Conservation (phyloP, 1,140 invertebrate species). For the Ostrea denselamellosa region DNA sequence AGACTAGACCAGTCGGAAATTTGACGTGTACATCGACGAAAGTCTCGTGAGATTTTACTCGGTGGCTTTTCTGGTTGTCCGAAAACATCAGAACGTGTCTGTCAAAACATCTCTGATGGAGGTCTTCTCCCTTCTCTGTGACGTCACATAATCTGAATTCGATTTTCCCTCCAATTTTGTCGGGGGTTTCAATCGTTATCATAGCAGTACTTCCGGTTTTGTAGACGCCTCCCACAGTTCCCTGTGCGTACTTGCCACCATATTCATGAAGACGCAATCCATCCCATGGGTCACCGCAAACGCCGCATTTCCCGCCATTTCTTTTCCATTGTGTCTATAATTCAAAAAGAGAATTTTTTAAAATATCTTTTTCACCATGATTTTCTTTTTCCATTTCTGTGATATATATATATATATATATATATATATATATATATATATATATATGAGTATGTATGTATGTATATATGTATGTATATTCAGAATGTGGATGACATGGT, state of each 20-base stretch:
- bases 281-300: conserved; percentile 46
- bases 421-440: too few relatives aligned
- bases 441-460: too few relatives aligned
- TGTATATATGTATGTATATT: too few relatives aligned
- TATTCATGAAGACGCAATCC: conserved; percentile 27
- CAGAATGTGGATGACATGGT: too few relatives aligned
- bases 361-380: not conserved
- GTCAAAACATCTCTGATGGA: conserved; percentile 14
- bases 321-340: conserved; percentile 39
- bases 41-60: conserved; percentile 15
- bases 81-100: not conserved
- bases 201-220: conserved; percentile 10
- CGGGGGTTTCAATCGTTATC: not conserved
- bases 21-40: not conserved
- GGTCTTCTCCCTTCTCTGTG: not conserved
- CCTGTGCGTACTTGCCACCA: conserved; percentile 10
- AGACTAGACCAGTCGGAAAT: not conserved
- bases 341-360: not conserved
- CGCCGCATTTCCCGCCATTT: conserved; percentile 49
- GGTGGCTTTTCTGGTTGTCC: not conserved
- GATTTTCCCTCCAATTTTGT: not conserved
- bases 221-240: not conserved
- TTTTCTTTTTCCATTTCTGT: too few relatives aligned
- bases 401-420: too few relatives aligned
- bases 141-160: conserved; percentile 8